Conservation (phyloP, 2,888 invertebrate genomes). For the Helicoverpa assulta region DNA sequence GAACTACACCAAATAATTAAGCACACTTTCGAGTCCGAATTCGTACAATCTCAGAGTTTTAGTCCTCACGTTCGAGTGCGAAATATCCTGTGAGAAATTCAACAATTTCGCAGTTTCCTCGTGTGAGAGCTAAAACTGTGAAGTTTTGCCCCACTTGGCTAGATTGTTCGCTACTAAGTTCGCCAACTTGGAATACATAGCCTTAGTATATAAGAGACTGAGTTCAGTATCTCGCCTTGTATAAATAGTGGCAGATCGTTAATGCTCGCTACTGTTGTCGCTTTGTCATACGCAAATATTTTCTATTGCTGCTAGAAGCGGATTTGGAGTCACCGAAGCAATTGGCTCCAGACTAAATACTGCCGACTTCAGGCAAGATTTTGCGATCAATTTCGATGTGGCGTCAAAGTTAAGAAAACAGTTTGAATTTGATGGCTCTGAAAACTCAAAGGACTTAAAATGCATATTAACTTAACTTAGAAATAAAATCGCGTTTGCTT, state of each 20-base stretch:
- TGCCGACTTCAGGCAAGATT: neutral
- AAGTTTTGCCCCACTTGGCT: conserved; percentile 54
- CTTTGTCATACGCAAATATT: conserved; percentile 19
- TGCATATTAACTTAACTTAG: too few relatives aligned
- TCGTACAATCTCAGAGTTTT: conserved; percentile 33
- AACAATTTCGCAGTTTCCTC: conserved; percentile 48
- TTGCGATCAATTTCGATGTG: neutral
- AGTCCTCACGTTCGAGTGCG: conserved; percentile 29
- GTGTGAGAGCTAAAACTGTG: conserved; percentile 57
- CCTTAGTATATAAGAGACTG: conserved; percentile 17
- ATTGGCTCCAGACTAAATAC: neutral
- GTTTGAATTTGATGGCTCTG: neutral
- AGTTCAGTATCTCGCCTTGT: conserved; percentile 18
- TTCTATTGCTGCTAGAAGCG: neutral
- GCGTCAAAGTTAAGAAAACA: too few relatives aligned
- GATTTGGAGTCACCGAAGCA: neutral
- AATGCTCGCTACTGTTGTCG: conserved; percentile 19
- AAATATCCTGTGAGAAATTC: conserved; percentile 44
- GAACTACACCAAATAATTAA: conserved; percentile 30
- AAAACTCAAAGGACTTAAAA: neutral
- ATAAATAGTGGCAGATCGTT: conserved; percentile 31
- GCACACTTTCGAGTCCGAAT: conserved; percentile 36
- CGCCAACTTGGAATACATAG: conserved; percentile 33
- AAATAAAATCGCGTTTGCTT: too few relatives aligned
- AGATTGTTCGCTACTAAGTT: conserved; percentile 51